Conservation (phyloP, 2,888 invertebrate genomes). For the Tinea trinotella region DNA sequence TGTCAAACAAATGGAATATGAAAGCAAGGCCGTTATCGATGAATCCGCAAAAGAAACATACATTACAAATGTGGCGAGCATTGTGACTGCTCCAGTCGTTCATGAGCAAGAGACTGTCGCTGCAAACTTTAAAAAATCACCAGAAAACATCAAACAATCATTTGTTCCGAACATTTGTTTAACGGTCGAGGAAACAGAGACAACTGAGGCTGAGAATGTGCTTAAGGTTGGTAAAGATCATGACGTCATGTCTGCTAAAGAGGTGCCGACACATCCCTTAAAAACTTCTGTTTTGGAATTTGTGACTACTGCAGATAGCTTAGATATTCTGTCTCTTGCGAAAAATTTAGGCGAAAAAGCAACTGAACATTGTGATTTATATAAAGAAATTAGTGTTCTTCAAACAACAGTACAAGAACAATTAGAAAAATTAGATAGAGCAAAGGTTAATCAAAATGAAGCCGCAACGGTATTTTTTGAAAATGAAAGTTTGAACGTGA, state of each 20-base stretch:
- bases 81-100: conserved; percentile 70
- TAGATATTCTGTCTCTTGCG: conserved; percentile 36
- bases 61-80: conserved; percentile 76
- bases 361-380: conserved; percentile 41
- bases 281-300: conserved; percentile 56
- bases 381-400: conserved; percentile 49
- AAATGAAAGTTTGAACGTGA: conserved; percentile 74
- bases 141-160: conserved; percentile 51
- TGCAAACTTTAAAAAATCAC: conserved; percentile 35
- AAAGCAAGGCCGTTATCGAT: conserved; percentile 55
- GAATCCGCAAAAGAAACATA: conserved; percentile 55
- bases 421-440: conserved; percentile 61
- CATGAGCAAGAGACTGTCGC: conserved; percentile 77
- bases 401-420: conserved; percentile 66
- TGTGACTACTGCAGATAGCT: conserved; percentile 53
- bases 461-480: conserved; percentile 70
- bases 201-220: conserved; percentile 76
- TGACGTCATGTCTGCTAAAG: conserved; percentile 33
- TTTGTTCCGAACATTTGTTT: conserved; percentile 75
- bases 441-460: conserved; percentile 62
- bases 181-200: conserved; percentile 74
- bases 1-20: conserved; percentile 59
- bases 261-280: conserved; percentile 43
- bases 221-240: conserved; percentile 47
- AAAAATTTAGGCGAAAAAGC: conserved; percentile 38